These are phyloP conservation scores for Argya squamiceps DNA, from an alignment of 2,797 vertebrate genomes.

Conservation along the genomic window DNA sequence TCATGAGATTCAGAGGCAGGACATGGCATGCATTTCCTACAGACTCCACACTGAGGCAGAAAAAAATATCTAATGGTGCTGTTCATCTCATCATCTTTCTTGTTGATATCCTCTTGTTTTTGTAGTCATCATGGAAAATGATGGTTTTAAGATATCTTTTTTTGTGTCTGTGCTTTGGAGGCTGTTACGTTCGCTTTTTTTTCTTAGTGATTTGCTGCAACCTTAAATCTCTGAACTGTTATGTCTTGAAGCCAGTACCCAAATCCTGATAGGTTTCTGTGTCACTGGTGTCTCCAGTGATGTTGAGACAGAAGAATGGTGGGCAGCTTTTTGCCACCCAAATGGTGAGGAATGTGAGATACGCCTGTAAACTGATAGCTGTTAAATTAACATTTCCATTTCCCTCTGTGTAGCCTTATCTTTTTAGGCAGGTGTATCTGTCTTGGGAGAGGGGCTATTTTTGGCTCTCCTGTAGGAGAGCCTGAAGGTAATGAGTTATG, in stretches of 20 bases:
- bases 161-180: accelerated
- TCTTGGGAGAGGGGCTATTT: conserved; percentile 22
- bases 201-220: neutral
- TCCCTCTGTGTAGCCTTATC: conserved; percentile 5
- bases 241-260: neutral
- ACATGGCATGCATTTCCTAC: neutral
- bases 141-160: neutral
- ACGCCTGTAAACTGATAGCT: neutral
- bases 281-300: neutral
- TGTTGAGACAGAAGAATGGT: neutral
- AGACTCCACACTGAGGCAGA: neutral
- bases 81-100: neutral
- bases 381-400: conserved; percentile 27
- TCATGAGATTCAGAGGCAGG: neutral
- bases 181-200: neutral
- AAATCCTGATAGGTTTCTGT: neutral
- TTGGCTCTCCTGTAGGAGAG: conserved; percentile 16
- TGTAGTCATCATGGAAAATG: neutral
- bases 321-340: neutral
- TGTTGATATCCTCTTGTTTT: neutral
- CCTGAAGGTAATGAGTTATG: conserved; percentile 54
- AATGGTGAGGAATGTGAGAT: neutral
- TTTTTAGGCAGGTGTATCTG: conserved; percentile 41
- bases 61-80: neutral
- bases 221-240: neutral